phyloP scores from a whole-genome alignment of 2,113 vertebrate species.

The Apaloderma vittatum region DNA sequence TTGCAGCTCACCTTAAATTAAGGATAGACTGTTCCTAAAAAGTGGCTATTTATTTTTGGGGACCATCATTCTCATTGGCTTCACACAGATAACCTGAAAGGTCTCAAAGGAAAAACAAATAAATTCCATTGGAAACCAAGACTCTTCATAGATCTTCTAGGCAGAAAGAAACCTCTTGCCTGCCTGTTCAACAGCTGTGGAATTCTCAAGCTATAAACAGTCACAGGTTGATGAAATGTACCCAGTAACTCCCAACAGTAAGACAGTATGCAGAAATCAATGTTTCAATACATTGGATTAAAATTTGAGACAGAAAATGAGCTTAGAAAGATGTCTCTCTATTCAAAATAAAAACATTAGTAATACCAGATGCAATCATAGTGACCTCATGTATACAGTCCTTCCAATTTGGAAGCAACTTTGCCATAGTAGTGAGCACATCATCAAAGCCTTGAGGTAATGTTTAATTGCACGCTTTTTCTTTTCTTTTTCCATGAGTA shows the following conservation, averaged over 20 bases:
- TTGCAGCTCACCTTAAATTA: not conserved
- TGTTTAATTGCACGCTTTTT: not conserved
- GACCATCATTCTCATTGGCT: not conserved
- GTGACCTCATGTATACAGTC: not conserved
- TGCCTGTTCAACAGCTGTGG: not conserved
- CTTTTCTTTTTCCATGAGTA: conserved; percentile 6
- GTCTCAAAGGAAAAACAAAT: not conserved
- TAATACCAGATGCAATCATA: not conserved
- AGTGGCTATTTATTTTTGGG: not conserved
- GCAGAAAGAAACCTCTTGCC: not conserved
- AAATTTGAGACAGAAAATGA: not conserved
- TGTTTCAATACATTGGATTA: not conserved
- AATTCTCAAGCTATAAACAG: not conserved
- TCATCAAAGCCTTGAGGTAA: conserved; percentile 55
- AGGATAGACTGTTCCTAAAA: not conserved
- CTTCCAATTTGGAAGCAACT: conserved; percentile 30
- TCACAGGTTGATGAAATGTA: not conserved
- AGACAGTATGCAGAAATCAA: not conserved
- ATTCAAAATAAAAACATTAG: not conserved
- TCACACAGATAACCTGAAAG: not conserved
- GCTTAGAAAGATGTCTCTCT: not conserved
- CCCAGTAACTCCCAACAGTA: not conserved
- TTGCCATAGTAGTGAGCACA: not conserved
- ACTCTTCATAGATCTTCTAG: not conserved
- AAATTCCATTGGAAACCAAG: not conserved